Base-by-base conservation (phyloP, 1,140 invertebrate genomes). In the Cotesia typhae region DNA sequence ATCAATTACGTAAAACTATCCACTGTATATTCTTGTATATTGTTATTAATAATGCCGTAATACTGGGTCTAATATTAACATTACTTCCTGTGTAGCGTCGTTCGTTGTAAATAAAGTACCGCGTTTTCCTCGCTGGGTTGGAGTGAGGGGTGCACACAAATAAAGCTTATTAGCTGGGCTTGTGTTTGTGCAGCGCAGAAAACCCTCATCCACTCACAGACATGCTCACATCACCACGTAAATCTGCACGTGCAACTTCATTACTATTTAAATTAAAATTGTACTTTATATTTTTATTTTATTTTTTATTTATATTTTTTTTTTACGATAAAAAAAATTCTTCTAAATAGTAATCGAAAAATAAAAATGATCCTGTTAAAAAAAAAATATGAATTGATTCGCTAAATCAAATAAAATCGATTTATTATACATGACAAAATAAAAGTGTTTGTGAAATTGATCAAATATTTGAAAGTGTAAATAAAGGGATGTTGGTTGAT, bases 1-100 rank as follows among this genome's bases (percentile, higher is more conserved):
- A 80, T 79, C 80, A 81, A 81, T 81, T 80, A 81, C 77, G 77
- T 70, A 53, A 78, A 81, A 81, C 80, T 80, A 80, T 78, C 70
- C 70, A 28, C 28, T 47, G 60, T 47, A 6, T 47, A 47, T 47
- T 47, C 6, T 47, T 47, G n/a, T n/a, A n/a, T n/a, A n/a, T n/a
- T 47, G 72, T 76, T 79, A 81, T 81, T 81, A 80, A 81, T 81
- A 81, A 80, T 78, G 72, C 74, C 37, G 59, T 81, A 81, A 80
- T 78, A 71, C 75, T 52, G 59, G 71, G 6, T 47, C 73, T 77
- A 76, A 80, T 80, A 80, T 81, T 81, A 79, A 81, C 67, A 75
- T 68, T 78, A 71, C 60, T 70, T 64, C 71, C 73, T 68, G 36
- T 68, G 36, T 55, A 35, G 60, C 68, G 63, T 57, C 28, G 28